Base-by-base conservation (phyloP, 2,113 vertebrate species). In the Chloropsis cyanopogon region DNA sequence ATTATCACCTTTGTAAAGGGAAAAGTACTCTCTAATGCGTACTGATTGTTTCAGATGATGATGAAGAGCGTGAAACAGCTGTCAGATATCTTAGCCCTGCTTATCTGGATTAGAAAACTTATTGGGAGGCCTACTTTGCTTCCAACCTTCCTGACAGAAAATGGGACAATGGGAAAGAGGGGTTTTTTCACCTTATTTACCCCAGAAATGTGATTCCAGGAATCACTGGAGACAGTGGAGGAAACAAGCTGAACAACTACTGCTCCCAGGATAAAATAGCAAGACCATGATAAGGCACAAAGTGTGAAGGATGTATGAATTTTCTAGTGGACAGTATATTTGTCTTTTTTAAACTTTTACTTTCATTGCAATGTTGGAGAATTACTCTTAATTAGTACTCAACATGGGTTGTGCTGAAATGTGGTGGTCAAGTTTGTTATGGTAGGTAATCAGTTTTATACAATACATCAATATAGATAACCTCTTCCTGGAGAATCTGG, bases 1-100 rank as follows among this genome's bases (percentile, higher is more conserved):
- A 98, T 98, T 98, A 98, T 98, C 98, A 98, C 98, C 98, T 98
- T 98, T 98, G 98, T 98, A 98, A 98, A 98, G 98, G 98, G 98
- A 98, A 98, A 98, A 98, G 98, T 98, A 97, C 98, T 98, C 98
- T 98, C 98, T 98, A 98, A 98, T 98, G 98, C 95, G 97, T 96
- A 96, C 98, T 98, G 98, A 98, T 98, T 98, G 98, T 98, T 98
- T 98, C 97, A 97, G 98, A 98, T 98, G 97, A 98, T 96, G 97
- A 98, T 98, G 98, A 98, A 98, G 98, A 98, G 97, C 92, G 68
- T 97, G 95, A 97, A 98, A 98, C 98, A 98, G 98, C 98, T 98
- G 98, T 98, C 98, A 98, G 96, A 97, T 97, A 98, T 96, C 94
- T 94, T 96, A 95, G 96, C 93, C 95, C 96, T 98, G 97, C 97